Evolutionary conservation across 2,797 vertebrate genomes (phyloP), one percentile per base, ranked within the genome.

Genomic region (Argentina silus): DNA sequence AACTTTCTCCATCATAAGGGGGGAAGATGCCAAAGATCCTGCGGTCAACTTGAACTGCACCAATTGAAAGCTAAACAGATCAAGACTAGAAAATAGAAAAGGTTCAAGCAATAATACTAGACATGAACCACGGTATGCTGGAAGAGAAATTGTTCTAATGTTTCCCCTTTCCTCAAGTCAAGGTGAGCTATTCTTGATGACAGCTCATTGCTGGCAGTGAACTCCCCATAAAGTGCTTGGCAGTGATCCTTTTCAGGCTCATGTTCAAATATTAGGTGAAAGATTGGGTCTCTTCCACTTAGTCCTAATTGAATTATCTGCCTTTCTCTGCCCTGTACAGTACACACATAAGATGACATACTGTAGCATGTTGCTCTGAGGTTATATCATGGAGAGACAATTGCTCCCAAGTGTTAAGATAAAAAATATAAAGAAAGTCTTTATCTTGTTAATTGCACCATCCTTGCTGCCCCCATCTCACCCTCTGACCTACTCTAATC

Each of bases 401-500:
- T 43, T 15, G 21, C n/a, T 56, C 15, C 36, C 11, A 23, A 53
- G n/a, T 6, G 2, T 50, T 36, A 12, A 66, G 10, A 47, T 23
- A 48, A 19, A 66, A 21, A 67, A 50, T 15, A 56, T 57, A 59
- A 69, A 45, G 67, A 65, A 56, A 14, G 3, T 14, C 53, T 42
- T 60, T 47, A 53, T 45, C 7, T 8, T 66, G 48, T 43, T 66
- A 42, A 71, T 66, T 53, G 10, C 42, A 55, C 56, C 67, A 27
- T 60, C 53, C 76, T 27, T 57, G 21, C 42, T 9, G 17, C 59
- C 27, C 7, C 21, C 8, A 42, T 62, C 44, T 65, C 50, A 72
- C 10, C 44, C 19, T 64, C n/a, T 73, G 59, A 69, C 65, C 65
- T 21, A 61, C 66, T 78, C 67, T 48, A 75, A 83, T 78, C 19